Percentiles rank a stretch among this genome's conserved stretches.
Conservation (phyloP, 1,140 invertebrate species). For the Drosophila athabasca region DNA sequence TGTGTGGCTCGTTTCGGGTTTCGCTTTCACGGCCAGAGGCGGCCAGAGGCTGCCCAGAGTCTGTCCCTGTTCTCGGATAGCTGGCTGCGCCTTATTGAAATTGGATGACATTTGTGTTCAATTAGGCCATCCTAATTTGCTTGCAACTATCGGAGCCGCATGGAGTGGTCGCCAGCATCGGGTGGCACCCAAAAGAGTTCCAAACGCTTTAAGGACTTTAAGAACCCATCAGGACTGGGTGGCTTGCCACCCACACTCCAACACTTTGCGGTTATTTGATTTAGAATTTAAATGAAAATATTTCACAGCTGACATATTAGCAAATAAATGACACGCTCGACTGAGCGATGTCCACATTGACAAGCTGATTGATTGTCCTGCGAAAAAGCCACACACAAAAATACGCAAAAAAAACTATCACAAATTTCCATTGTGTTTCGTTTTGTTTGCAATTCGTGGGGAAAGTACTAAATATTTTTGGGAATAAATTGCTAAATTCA, state of each 20-base stretch:
- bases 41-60: constrained; percentile 22
- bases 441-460: constrained; percentile 39
- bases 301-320: constrained; percentile 69
- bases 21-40: constrained; percentile 58
- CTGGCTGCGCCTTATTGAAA: constrained; percentile 62
- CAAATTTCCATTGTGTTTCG: constrained; percentile 33
- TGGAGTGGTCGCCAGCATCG: neutral
- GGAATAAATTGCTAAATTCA: constrained; percentile 55
- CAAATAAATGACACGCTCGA: constrained; percentile 61
- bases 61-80: constrained; percentile 21
- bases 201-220: constrained; percentile 25
- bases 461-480: constrained; percentile 41
- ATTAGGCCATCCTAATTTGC: constrained; percentile 80
- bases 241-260: neutral
- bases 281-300: constrained; percentile 60
- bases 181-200: constrained; percentile 4
- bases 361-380: constrained; percentile 67
- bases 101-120: constrained; percentile 79
- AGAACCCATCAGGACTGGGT: neutral
- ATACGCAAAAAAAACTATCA: constrained; percentile 3
- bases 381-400: constrained; percentile 24
- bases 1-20: constrained; percentile 28
- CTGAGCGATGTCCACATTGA: constrained; percentile 27
- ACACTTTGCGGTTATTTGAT: constrained; percentile 55
- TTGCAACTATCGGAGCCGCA: constrained; percentile 27